These are phyloP conservation scores for Austrofundulus limnaeus DNA, from an alignment of 2,113 vertebrate species.

Conservation along the genomic window DNA sequence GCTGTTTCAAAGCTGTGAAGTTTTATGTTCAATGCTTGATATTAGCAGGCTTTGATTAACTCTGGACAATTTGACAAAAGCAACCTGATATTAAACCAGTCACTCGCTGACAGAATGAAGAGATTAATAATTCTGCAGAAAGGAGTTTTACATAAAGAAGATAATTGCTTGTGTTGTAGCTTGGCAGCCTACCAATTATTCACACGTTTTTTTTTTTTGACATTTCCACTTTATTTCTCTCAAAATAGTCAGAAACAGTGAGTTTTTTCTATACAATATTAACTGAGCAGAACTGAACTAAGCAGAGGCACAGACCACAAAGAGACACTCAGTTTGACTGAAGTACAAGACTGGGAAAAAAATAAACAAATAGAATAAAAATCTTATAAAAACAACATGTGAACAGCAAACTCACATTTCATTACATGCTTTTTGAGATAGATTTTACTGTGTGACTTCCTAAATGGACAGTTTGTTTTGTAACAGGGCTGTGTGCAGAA, in stretches of 20 bases:
- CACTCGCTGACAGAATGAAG: neutral
- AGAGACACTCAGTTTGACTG: conserved; percentile 39
- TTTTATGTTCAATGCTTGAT: too few relatives aligned
- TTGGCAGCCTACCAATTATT: conserved; percentile 9
- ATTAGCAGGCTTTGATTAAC: too few relatives aligned
- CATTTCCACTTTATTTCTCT: conserved; percentile 52
- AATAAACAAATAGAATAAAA: neutral
- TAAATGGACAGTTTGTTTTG: too few relatives aligned
- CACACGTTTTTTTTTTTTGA: neutral
- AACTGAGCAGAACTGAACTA: conserved; percentile 16
- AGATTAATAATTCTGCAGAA: neutral
- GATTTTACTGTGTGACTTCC: too few relatives aligned
- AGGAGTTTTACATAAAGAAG: neutral
- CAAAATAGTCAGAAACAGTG: conserved; percentile 52
- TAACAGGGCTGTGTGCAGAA: too few relatives aligned
- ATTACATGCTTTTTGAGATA: neutral
- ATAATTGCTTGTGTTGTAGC: conserved; percentile 5
- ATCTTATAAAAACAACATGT: too few relatives aligned
- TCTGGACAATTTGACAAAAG: neutral
- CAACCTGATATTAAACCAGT: neutral
- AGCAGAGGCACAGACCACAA: conserved; percentile 49
- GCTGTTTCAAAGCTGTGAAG: too few relatives aligned
- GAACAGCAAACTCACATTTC: neutral
- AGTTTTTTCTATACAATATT: conserved; percentile 39
- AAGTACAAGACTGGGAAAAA: conserved; percentile 37